phyloP scores from a whole-genome alignment of 2,113 vertebrate species.

The Cacatua alba region DNA sequence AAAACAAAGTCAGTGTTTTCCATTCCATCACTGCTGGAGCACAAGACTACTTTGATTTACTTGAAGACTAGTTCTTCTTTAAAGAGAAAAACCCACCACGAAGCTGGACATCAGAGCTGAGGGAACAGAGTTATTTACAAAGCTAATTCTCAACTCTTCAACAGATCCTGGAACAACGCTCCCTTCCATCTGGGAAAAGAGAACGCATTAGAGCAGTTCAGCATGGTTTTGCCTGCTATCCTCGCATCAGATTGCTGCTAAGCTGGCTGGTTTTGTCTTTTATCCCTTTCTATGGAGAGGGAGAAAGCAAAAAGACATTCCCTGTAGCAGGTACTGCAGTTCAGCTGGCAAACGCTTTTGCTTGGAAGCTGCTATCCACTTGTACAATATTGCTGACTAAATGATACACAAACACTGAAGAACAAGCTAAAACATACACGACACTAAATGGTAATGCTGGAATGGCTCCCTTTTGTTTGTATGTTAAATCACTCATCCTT shows the following conservation, averaged over 20 bases:
- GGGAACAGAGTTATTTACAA: neutral
- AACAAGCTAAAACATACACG: neutral
- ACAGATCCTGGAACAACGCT: constrained; percentile 22
- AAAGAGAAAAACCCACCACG: neutral
- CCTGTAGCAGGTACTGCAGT: neutral
- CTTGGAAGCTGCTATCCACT: neutral
- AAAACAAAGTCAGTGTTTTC: neutral
- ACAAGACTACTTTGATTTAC: neutral
- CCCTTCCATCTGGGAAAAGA: neutral
- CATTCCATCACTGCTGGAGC: neutral
- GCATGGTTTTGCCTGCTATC: neutral
- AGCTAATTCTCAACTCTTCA: neutral
- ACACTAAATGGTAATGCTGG: neutral
- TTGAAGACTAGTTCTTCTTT: neutral
- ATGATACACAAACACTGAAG: neutral
- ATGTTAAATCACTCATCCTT: neutral
- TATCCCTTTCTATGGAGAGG: neutral
- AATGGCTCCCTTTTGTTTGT: neutral
- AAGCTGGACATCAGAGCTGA: neutral
- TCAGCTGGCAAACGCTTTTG: neutral
- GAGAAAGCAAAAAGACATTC: neutral
- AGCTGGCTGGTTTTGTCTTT: neutral
- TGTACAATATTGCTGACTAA: neutral
- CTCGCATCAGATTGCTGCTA: neutral
- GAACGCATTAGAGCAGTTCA: neutral